phyloP scores from a whole-genome alignment of 2,113 vertebrate genomes.

The Antechinus flavipes region DNA sequence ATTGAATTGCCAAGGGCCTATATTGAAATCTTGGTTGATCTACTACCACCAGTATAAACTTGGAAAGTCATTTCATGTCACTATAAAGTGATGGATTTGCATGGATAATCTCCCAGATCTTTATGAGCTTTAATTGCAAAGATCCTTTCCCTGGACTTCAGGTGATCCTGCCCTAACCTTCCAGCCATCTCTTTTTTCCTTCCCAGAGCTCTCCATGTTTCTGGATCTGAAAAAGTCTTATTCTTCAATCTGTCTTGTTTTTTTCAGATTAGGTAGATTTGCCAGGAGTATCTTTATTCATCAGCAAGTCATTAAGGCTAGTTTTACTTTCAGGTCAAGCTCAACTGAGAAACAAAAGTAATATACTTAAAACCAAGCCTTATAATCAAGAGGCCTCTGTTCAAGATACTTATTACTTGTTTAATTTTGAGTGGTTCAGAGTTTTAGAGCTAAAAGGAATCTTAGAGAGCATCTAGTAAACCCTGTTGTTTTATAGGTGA shows the following conservation, averaged over 20 bases:
- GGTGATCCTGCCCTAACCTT: fast-evolving
- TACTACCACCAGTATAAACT: not conserved
- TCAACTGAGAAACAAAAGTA: not conserved
- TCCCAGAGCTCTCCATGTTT: not conserved
- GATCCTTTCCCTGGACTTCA: fast-evolving
- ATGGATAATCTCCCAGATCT: not conserved
- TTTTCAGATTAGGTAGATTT: not conserved
- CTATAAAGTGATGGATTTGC: not conserved
- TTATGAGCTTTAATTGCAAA: not conserved
- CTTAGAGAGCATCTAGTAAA: not conserved
- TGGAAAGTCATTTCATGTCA: not conserved
- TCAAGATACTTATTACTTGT: too few relatives aligned
- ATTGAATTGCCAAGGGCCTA: not conserved
- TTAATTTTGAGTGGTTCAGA: too few relatives aligned
- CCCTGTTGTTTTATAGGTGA: not conserved
- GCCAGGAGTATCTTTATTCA: not conserved
- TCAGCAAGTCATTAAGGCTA: not conserved
- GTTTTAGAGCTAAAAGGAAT: not conserved
- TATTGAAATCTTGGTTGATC: not conserved
- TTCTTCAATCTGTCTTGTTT: not conserved
- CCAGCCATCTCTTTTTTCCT: not conserved
- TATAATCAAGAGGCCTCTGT: not conserved
- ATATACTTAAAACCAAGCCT: too few relatives aligned
- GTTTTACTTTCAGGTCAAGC: not conserved
- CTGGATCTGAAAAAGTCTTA: not conserved